These are phyloP conservation scores for Eretmochelys imbricata DNA, from an alignment of 2,113 vertebrate species.

Conservation along the genomic window DNA sequence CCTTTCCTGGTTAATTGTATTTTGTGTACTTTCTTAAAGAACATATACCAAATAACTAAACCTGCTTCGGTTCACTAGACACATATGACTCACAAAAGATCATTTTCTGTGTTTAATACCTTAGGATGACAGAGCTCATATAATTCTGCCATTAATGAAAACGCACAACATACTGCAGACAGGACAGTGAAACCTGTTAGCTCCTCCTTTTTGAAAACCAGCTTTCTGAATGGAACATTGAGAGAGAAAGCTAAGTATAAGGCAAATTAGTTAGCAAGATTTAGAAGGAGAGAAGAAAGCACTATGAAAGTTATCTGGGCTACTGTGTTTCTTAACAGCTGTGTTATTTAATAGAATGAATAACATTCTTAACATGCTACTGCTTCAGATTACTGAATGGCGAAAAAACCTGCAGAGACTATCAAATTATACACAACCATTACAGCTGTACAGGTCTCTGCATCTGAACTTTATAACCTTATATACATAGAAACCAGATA, in stretches of 20 bases:
- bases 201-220: not conserved
- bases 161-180: not conserved
- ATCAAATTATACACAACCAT: not conserved
- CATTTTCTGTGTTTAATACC: not conserved
- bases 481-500: not conserved
- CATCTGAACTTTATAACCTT: constrained; percentile 40
- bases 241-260: not conserved
- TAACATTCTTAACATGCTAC: constrained; percentile 32
- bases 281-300: constrained; percentile 6
- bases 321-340: constrained; percentile 11
- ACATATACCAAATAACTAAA: not conserved
- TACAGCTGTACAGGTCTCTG: not conserved
- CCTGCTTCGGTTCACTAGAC: not conserved
- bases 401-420: not conserved
- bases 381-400: constrained; percentile 9
- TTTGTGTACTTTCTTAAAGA: not conserved
- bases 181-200: not conserved
- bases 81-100: not conserved
- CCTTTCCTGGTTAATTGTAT: not conserved
- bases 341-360: constrained; percentile 27
- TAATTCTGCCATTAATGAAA: not conserved
- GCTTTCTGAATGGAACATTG: constrained; percentile 36
- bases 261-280: constrained; percentile 19
- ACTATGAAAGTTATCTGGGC: not conserved
- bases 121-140: not conserved